Conservation (phyloP, 2,888 invertebrate genomes). For the Sminthurides aquaticus region DNA sequence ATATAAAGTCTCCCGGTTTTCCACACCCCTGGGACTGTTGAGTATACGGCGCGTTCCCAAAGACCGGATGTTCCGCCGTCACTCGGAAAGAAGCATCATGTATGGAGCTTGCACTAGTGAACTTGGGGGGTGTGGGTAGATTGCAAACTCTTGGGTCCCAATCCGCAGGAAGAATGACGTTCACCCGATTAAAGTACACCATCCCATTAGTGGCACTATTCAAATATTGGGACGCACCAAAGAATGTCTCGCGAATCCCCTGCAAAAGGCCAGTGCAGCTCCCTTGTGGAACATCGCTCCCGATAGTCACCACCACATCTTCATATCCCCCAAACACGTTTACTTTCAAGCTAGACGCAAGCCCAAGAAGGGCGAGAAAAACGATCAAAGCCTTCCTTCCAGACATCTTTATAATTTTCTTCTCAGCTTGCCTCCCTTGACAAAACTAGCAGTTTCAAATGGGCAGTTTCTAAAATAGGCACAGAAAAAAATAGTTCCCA, state of each 20-base stretch:
- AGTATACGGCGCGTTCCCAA: constrained; percentile 54
- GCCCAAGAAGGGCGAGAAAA: neutral
- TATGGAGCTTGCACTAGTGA: constrained; percentile 51
- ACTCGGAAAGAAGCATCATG: constrained; percentile 51
- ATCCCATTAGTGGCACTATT: constrained; percentile 55
- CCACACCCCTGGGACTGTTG: constrained; percentile 58
- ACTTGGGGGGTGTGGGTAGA: constrained; percentile 44
- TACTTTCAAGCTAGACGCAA: constrained; percentile 19
- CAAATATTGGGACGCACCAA: constrained; percentile 54
- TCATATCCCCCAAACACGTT: constrained; percentile 40
- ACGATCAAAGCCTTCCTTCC: neutral
- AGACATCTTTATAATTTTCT: neutral
- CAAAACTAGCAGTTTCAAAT: neutral
- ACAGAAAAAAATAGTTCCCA: neutral
- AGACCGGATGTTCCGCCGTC: constrained; percentile 52
- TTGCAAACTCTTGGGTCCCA: constrained; percentile 54
- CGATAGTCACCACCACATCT: constrained; percentile 38
- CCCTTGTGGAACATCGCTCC: constrained; percentile 37
- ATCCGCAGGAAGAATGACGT: constrained; percentile 55
- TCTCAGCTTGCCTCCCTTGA: neutral
- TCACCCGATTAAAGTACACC: constrained; percentile 54
- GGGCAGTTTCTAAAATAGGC: neutral
- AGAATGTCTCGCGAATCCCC: constrained; percentile 48
- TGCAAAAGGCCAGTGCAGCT: constrained; percentile 38
- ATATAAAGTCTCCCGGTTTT: constrained; percentile 55